Percentiles rank a stretch among this genome's conserved stretches.
phyloP scores from a whole-genome alignment of 1,140 invertebrate genomes.

The Araneus ventricosus region DNA sequence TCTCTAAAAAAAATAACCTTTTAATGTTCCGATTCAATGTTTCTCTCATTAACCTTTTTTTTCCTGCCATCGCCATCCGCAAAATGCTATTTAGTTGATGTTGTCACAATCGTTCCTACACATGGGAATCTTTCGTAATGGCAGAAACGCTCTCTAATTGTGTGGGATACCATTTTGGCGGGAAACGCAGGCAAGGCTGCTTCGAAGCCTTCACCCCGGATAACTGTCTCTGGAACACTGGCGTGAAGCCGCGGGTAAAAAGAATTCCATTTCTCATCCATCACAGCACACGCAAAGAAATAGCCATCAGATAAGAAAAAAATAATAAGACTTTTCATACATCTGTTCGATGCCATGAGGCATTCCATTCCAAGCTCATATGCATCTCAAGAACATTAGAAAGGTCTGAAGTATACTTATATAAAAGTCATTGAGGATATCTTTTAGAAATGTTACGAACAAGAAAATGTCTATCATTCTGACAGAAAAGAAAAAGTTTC shows the following conservation, averaged over 20 bases:
- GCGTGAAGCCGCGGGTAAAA: not conserved
- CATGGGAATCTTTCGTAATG: not conserved
- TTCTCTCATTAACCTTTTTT: not conserved
- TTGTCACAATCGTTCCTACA: not conserved
- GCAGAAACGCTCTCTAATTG: not conserved
- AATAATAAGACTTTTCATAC: not conserved
- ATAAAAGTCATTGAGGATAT: too few species aligned
- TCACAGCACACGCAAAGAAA: not conserved
- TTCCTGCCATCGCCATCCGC: not conserved
- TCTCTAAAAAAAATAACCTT: not conserved
- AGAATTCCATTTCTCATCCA: not conserved
- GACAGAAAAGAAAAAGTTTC: too few species aligned
- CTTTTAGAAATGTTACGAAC: too few species aligned
- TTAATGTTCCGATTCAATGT: not conserved
- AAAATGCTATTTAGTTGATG: not conserved
- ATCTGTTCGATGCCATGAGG: not conserved
- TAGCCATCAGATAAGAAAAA: not conserved
- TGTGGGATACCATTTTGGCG: slow-evolving; percentile 12
- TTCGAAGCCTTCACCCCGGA: slow-evolving; percentile 4
- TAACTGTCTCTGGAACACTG: not conserved
- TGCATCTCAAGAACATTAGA: too few species aligned
- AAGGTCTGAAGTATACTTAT: too few species aligned
- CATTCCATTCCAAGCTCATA: not conserved
- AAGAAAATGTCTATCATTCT: too few species aligned
- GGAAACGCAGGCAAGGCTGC: not conserved